Conservation (phyloP, 2,113 vertebrate species). For the Oostethus manadensis region DNA sequence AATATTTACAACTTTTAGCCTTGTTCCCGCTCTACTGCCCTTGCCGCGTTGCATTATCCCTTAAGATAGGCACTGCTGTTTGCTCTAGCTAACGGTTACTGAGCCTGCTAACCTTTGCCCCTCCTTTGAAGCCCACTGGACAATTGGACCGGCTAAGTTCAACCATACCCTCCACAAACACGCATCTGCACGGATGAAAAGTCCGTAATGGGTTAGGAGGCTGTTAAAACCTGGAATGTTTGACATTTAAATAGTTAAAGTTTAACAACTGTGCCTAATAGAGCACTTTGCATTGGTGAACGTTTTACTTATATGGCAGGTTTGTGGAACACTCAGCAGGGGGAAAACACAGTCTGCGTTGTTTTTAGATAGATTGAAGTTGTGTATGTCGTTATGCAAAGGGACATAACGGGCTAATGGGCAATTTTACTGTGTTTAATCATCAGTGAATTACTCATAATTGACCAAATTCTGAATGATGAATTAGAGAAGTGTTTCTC, state of each 20-base stretch:
- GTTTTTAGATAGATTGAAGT: background rate
- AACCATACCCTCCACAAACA: slow-evolving; percentile 25
- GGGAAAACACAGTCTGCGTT: background rate
- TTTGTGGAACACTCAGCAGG: slow-evolving; percentile 2
- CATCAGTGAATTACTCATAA: too few relatives aligned
- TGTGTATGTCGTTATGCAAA: background rate
- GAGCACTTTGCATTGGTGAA: slow-evolving; percentile 21
- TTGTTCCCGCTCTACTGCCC: slow-evolving; percentile 2
- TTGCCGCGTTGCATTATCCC: slow-evolving; percentile 34
- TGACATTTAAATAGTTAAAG: slow-evolving; percentile 23
- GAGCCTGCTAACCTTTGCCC: slow-evolving; percentile 31
- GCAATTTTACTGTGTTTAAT: too few relatives aligned
- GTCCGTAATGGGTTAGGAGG: slow-evolving; percentile 7
- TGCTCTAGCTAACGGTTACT: slow-evolving; percentile 43
- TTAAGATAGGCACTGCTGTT: slow-evolving; percentile 41
- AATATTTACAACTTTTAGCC: background rate
- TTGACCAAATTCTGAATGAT: too few relatives aligned
- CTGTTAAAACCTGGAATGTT: slow-evolving; percentile 19
- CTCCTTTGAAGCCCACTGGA: slow-evolving; percentile 33
- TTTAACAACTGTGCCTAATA: slow-evolving; percentile 21
- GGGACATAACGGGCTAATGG: too few relatives aligned
- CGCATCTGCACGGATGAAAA: background rate
- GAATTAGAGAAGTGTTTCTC: too few relatives aligned
- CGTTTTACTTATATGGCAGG: slow-evolving; percentile 17
- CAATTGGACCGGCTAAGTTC: slow-evolving; percentile 25